Conservation (phyloP, 2,888 invertebrate species). For the Hartigia nigra region DNA sequence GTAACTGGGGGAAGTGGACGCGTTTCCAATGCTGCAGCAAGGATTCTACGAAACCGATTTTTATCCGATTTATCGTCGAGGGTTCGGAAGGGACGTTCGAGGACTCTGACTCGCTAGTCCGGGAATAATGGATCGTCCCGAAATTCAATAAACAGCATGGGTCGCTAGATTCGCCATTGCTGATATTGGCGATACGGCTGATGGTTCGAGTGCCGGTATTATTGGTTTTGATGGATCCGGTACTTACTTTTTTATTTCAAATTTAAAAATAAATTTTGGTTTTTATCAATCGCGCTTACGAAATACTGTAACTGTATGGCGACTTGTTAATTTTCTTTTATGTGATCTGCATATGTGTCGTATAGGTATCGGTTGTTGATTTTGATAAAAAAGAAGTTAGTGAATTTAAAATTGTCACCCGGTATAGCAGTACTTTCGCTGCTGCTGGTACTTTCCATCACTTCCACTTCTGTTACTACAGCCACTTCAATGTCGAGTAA, state of each 20-base stretch:
- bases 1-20: background rate
- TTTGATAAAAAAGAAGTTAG: background rate
- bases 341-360: background rate
- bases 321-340: background rate
- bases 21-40: background rate
- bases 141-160: constrained; percentile 29
- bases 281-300: background rate
- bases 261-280: background rate
- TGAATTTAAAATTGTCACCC: no score
- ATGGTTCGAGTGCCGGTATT: background rate
- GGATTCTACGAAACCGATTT: background rate
- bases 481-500: no score
- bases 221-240: background rate
- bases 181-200: background rate
- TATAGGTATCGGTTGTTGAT: background rate
- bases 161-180: background rate
- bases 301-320: background rate
- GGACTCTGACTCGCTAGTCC: constrained; percentile 20
- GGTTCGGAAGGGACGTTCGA: constrained; percentile 8
- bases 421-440: no score
- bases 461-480: no score
- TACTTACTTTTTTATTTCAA: background rate
- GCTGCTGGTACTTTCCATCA: no score
- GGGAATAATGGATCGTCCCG: constrained; percentile 29
- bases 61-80: constrained; percentile 24